Evolutionary conservation across 2,888 invertebrate species (phyloP), one percentile per base, ranked within the genome.

Genomic region (Subacronicta megacephala): DNA sequence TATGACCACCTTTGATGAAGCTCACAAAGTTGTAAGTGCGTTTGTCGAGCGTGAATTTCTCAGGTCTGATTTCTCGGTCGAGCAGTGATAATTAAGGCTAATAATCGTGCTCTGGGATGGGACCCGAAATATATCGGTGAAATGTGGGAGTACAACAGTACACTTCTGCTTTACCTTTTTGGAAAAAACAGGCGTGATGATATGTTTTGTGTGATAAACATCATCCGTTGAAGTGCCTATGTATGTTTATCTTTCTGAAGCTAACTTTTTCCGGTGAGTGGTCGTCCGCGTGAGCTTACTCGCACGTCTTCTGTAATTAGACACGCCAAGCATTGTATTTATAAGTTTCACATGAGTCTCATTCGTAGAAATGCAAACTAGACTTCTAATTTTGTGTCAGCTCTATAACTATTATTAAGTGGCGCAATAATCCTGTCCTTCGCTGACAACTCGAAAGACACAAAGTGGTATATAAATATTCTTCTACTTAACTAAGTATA

Each of bases 311-410:
- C 45, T 62, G 45, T 66, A 68, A 66, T 66, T 52, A 62, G 51
- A 49, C 64, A 64, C 57, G 75, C 71, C 18, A 71, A 41, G 55
- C 62, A 55, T 59, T 63, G 58, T 50, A 50, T 62, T 44, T 51
- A 54, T 57, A 71, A 60, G 41, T 52, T 71, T 59, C 54, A 66
- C 62, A 62, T 55, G 50, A 59, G 52, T 55, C 57, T 62, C 45
- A 45, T 62, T 49, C 61, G 50, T 51, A 52, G 63, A 62, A 69
- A 61, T 53, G 68, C 64, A 47, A 61, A 64, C 61, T 62, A 52
- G 38, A 51, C 41, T 54, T 46, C 40, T 57, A 57, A 44, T 44
- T 42, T 46, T 59, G 46, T 20, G 38, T 53, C 45, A 42, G 50
- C 31, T 44, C 36, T 26, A 52, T 62, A 56, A 60, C 52, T 62